Evolutionary conservation across 2,888 invertebrate species (phyloP).

Genomic region (Hyalella azteca): DNA sequence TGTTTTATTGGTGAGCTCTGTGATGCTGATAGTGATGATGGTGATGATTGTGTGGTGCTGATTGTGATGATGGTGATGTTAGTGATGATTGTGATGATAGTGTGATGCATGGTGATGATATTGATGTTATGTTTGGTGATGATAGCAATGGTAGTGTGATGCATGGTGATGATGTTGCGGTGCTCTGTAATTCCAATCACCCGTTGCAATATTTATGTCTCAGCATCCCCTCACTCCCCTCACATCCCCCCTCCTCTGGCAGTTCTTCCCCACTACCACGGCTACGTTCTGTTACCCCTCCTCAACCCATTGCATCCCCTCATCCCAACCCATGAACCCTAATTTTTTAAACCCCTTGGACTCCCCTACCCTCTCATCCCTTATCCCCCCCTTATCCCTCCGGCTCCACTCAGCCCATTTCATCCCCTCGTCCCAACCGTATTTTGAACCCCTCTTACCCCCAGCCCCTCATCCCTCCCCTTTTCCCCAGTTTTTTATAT

Average conservation of each 20-base stretch:
- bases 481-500: slow-evolving; percentile 46
- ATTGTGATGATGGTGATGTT: too few species aligned
- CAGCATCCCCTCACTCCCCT: background rate
- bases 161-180: too few species aligned
- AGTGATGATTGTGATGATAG: too few species aligned
- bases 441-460: background rate
- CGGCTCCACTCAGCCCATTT: background rate
- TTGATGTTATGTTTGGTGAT: too few species aligned
- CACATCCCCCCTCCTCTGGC: background rate
- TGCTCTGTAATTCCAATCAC: too few species aligned
- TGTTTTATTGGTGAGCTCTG: background rate
- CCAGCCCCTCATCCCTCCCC: background rate
- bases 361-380: background rate
- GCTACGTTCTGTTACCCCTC: too few species aligned
- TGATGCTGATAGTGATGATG: background rate
- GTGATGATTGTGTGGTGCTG: too few species aligned
- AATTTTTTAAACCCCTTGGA: background rate
- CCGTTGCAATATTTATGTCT: too few species aligned
- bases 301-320: too few species aligned
- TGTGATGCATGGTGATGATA: too few species aligned
- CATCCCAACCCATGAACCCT: background rate
- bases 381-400: background rate
- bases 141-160: too few species aligned
- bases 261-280: background rate
- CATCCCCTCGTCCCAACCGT: background rate